These are phyloP conservation scores for Bothrops jararaca DNA, from an alignment of 2,113 vertebrate genomes.

Conservation along the genomic window DNA sequence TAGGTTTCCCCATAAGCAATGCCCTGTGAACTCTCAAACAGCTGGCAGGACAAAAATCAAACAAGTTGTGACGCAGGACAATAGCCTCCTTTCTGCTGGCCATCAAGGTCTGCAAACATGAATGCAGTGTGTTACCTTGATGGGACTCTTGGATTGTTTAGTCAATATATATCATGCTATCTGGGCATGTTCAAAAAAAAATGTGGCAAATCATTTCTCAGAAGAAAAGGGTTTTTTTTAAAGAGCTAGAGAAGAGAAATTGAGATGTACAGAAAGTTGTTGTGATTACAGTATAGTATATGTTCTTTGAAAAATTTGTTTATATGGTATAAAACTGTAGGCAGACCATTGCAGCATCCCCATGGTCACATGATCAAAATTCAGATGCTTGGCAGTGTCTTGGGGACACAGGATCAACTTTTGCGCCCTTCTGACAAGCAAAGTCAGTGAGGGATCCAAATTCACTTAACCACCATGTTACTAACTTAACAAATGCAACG, in stretches of 20 bases:
- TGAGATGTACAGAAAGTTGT: neutral
- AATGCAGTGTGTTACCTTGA: constrained; percentile 45
- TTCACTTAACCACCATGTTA: too few relatives aligned
- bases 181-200: neutral
- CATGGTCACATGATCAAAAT: neutral
- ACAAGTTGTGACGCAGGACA: constrained; percentile 36
- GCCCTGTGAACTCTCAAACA: constrained; percentile 3
- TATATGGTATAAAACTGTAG: neutral
- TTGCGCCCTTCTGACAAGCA: neutral
- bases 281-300: neutral
- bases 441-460: neutral
- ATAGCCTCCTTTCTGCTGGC: constrained; percentile 27
- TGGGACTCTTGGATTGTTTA: constrained; percentile 41
- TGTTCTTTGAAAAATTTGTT: neutral
- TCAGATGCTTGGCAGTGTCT: neutral
- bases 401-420: neutral
- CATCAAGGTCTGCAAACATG: constrained; percentile 28
- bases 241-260: neutral
- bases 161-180: constrained; percentile 13
- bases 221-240: neutral
- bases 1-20: neutral
- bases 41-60: constrained; percentile 14
- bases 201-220: neutral
- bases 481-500: too few relatives aligned
- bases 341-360: neutral